phyloP scores from a whole-genome alignment of 2,113 vertebrate species.

The Microcebus tavaratra region DNA sequence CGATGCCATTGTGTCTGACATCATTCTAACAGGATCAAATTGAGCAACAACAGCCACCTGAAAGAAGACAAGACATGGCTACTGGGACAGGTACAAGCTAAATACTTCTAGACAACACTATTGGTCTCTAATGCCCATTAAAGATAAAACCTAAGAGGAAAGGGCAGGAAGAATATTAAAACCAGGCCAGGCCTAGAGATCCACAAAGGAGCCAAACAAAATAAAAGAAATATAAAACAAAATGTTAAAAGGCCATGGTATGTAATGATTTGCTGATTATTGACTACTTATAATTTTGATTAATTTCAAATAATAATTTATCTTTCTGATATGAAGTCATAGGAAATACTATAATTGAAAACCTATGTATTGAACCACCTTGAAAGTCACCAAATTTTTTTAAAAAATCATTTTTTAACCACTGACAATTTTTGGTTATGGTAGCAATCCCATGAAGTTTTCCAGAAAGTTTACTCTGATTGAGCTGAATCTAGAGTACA shows the following conservation, averaged over 20 bases:
- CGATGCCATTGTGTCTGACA: conserved; percentile 91
- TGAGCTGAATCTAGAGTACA: not conserved
- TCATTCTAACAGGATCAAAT: conserved; percentile 89
- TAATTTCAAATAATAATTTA: conserved; percentile 27
- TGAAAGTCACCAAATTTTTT: not conserved
- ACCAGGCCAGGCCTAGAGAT: not conserved
- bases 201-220: not conserved
- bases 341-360: conserved; percentile 9
- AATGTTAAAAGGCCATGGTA: not conserved
- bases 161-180: not conserved
- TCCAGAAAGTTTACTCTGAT: not conserved
- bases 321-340: not conserved
- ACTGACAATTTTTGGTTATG: not conserved
- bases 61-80: not conserved
- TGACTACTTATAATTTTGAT: not conserved
- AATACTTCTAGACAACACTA: not conserved
- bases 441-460: not conserved
- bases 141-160: not conserved
- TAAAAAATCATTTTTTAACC: not conserved
- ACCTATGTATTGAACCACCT: not conserved
- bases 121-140: not conserved
- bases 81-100: not conserved
- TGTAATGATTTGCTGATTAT: not conserved
- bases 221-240: not conserved
- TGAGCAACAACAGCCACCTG: conserved; percentile 90